Evolutionary conservation across 2,797 vertebrate genomes (phyloP).

Genomic region (Anomalospiza imberbis): DNA sequence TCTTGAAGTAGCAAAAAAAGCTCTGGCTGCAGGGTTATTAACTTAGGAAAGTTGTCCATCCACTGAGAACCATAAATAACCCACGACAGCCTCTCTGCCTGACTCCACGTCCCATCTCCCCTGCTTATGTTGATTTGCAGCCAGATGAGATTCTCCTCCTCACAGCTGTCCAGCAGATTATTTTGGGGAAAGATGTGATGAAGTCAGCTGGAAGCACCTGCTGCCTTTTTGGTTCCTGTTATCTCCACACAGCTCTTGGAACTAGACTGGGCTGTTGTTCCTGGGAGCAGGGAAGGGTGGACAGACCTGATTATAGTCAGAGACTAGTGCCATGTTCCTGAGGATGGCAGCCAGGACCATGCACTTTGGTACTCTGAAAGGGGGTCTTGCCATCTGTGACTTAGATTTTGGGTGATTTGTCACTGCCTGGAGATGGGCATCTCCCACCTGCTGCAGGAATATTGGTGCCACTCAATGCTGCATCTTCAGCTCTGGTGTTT

Average conservation of each 20-base stretch:
- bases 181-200: conserved; percentile 34
- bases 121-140: neutral
- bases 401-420: neutral
- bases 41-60: conserved; percentile 30
- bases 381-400: neutral
- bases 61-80: conserved; percentile 41
- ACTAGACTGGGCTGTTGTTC: neutral
- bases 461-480: neutral
- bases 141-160: conserved; percentile 11
- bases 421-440: neutral
- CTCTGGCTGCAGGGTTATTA: conserved; percentile 9
- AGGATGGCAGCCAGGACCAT: neutral
- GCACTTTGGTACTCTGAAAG: neutral
- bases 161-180: conserved; percentile 10
- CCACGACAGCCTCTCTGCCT: neutral
- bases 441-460: neutral
- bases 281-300: neutral
- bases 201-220: conserved; percentile 36
- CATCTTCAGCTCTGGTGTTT: neutral
- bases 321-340: neutral
- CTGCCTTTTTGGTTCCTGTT: conserved; percentile 8
- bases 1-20: neutral
- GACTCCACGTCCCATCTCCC: neutral
- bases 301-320: neutral
- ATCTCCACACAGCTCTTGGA: neutral